Evolutionary conservation across 2,113 vertebrate genomes (phyloP).

Genomic region (Xyliphius kryptos): DNA sequence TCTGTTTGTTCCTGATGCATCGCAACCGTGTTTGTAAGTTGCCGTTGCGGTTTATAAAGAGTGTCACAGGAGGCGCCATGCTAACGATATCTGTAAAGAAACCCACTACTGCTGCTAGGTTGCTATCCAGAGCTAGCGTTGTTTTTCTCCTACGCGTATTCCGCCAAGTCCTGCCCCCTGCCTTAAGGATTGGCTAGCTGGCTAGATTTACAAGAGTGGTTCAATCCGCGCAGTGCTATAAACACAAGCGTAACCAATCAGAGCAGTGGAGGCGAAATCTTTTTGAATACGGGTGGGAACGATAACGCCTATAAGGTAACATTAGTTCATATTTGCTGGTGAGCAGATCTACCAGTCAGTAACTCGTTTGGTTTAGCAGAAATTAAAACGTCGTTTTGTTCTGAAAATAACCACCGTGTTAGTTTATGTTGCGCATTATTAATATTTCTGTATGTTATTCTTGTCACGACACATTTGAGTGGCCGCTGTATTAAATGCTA

Average conservation of each 20-base stretch:
- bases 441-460: too few relatives aligned
- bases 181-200: neutral
- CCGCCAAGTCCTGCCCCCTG: neutral
- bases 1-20: neutral
- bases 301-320: conserved; percentile 20
- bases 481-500: too few relatives aligned
- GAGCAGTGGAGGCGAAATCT: neutral
- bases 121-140: neutral
- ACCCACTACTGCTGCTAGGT: neutral
- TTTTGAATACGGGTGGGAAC: conserved; percentile 11
- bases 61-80: conserved; percentile 2
- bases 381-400: neutral
- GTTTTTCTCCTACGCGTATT: too few relatives aligned
- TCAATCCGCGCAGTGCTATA: neutral
- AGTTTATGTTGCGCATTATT: too few relatives aligned
- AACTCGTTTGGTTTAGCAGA: neutral
- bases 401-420: neutral
- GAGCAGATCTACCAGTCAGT: neutral
- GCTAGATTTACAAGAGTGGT: neutral
- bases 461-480: too few relatives aligned
- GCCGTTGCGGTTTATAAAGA: neutral
- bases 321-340: conserved; percentile 19
- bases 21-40: neutral
- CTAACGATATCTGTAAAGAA: conserved; percentile 3
- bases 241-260: neutral